A percentile compares a stretch with the other conserved stretches of the same genome.
Evolutionary conservation across 2,113 vertebrate genomes (phyloP).

Genomic region (Cebus imitator): DNA sequence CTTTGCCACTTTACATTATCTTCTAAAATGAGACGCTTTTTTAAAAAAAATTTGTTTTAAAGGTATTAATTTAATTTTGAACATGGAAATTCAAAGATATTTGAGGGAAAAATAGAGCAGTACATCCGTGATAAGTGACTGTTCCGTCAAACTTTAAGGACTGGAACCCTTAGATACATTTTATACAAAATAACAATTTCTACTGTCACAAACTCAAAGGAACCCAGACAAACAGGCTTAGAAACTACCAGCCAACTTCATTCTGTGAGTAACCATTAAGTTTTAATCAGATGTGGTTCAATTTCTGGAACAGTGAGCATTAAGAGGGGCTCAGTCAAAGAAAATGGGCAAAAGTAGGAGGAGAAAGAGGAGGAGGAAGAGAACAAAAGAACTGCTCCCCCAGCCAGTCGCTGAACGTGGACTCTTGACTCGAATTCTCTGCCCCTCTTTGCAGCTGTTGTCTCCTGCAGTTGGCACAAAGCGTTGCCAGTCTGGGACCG

Average conservation of each 20-base stretch:
- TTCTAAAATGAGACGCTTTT: background rate
- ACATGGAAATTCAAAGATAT: background rate
- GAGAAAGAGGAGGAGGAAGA: background rate
- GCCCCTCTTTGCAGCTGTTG: slow-evolving; percentile 71
- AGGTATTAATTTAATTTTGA: background rate
- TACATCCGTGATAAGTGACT: background rate
- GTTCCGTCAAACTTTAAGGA: slow-evolving; percentile 4
- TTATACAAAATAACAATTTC: slow-evolving; percentile 45
- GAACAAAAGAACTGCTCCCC: background rate
- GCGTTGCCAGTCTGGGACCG: slow-evolving; percentile 60
- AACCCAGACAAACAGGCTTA: slow-evolving; percentile 47
- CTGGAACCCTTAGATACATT: background rate
- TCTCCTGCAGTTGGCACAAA: slow-evolving; percentile 68
- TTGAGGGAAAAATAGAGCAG: background rate
- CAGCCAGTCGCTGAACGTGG: background rate
- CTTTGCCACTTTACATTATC: background rate
- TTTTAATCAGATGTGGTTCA: slow-evolving; percentile 67
- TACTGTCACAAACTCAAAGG: slow-evolving; percentile 39
- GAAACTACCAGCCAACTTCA: slow-evolving; percentile 62
- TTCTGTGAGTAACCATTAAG: slow-evolving; percentile 53
- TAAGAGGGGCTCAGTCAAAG: slow-evolving; percentile 44
- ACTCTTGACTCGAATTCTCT: slow-evolving; percentile 37
- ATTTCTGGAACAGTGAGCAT: slow-evolving; percentile 63
- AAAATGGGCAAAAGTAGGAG: slow-evolving; percentile 29
- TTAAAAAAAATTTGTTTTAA: background rate